Percentiles rank a stretch among this genome's conserved stretches.
phyloP scores from a whole-genome alignment of 2,113 vertebrate genomes.

The Rostratula benghalensis region DNA sequence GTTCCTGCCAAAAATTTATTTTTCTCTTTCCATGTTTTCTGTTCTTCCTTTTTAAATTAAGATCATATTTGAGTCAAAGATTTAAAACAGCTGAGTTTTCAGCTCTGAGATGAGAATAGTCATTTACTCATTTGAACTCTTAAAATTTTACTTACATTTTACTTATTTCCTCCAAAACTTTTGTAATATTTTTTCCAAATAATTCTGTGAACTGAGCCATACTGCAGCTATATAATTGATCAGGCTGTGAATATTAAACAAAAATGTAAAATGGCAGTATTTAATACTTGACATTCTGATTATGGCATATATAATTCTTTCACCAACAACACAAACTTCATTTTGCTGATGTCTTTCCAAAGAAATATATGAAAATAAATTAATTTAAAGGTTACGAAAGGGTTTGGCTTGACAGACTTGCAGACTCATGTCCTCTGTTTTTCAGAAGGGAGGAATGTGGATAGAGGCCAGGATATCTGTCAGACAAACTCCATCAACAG shows the following conservation, averaged over 20 bases:
- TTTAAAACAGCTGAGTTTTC: slow-evolving; percentile 2
- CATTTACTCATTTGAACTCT: background rate
- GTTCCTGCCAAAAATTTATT: slow-evolving; percentile 55
- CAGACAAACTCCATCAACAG: slow-evolving; percentile 32
- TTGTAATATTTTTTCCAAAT: background rate
- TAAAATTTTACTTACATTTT: background rate
- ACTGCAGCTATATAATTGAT: background rate
- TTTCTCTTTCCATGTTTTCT: slow-evolving; percentile 53
- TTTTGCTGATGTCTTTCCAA: background rate
- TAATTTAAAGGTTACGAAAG: slow-evolving; percentile 17
- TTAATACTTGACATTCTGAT: background rate
- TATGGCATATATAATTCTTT: background rate
- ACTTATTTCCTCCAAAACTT: background rate
- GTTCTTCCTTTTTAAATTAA: slow-evolving; percentile 32
- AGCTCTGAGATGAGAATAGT: background rate
- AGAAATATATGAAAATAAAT: slow-evolving; percentile 29
- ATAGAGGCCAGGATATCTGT: slow-evolving; percentile 50
- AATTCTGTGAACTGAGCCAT: background rate
- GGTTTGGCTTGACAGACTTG: background rate
- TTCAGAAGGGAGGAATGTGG: slow-evolving; percentile 49
- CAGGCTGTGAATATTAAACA: background rate
- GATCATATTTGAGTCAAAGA: slow-evolving; percentile 24
- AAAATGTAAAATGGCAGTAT: background rate
- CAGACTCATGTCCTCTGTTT: slow-evolving; percentile 46
- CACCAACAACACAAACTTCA: background rate